Percentiles rank a stretch among this genome's conserved stretches.
Evolutionary conservation across 2,888 invertebrate species (phyloP).

Genomic region (Limnephilus lunatus): DNA sequence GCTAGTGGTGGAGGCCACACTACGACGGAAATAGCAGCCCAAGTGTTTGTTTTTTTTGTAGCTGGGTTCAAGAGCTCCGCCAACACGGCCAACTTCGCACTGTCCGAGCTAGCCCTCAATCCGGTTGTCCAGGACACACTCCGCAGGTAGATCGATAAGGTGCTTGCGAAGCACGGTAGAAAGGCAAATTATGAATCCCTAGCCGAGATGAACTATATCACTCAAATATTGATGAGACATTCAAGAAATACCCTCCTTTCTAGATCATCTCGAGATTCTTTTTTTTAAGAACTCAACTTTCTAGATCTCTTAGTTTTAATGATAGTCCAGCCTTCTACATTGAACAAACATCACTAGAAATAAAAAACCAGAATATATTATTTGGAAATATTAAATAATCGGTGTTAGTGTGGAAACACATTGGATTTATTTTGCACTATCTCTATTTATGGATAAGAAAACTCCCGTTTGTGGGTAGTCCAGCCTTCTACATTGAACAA

Average conservation of each 20-base stretch:
- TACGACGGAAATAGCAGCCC: conserved; percentile 74
- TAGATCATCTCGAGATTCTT: no score
- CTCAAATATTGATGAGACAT: conserved; percentile 70
- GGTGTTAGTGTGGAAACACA: not conserved
- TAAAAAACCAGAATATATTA: no score
- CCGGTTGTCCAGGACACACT: conserved; percentile 72
- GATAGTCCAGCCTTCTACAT: no score
- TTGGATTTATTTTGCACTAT: conserved; percentile 57
- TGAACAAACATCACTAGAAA: no score
- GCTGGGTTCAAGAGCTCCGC: conserved; percentile 78
- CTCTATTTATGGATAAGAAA: conserved; percentile 54
- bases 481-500: no score
- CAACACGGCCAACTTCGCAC: conserved; percentile 71
- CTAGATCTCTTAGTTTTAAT: no score
- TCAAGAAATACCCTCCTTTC: no score
- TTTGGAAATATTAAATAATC: not conserved
- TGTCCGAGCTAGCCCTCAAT: conserved; percentile 75
- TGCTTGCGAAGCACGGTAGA: conserved; percentile 70
- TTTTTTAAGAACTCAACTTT: no score
- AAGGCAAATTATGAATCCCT: conserved; percentile 71
- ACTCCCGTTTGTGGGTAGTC: conserved; percentile 67
- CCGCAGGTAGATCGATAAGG: conserved; percentile 71
- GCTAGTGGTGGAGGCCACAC: conserved; percentile 68
- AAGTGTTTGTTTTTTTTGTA: conserved; percentile 76
- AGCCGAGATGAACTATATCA: no score